phyloP scores from a whole-genome alignment of 2,797 vertebrate genomes.

The Oryzias sinensis region DNA sequence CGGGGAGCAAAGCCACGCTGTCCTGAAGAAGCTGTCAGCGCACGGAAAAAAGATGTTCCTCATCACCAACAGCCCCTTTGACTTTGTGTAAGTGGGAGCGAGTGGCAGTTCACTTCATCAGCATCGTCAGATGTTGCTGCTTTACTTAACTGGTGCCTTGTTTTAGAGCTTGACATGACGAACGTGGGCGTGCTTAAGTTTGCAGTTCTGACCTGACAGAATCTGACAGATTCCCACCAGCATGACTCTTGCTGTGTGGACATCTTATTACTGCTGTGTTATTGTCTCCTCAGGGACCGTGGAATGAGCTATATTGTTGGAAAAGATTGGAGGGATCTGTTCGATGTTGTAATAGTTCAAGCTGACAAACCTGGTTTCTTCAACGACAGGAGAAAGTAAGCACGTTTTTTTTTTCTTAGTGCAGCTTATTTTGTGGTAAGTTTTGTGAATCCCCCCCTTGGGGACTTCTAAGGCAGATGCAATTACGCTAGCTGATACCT shows the following conservation, averaged over 20 bases:
- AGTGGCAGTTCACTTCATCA: constrained; percentile 25
- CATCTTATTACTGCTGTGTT: constrained; percentile 2
- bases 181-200: constrained; percentile 18
- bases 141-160: constrained; percentile 15
- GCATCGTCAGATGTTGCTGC: background rate
- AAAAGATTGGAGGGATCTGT: constrained; percentile 96
- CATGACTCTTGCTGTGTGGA: background rate
- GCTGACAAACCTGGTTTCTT: constrained; percentile 97
- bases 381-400: constrained; percentile 94
- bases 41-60: constrained; percentile 99
- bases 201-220: constrained; percentile 23
- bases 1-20: constrained; percentile 90
- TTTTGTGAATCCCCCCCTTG: too few species aligned
- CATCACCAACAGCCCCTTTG: constrained; percentile 97
- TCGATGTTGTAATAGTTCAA: constrained; percentile 96
- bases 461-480: too few species aligned
- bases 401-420: constrained; percentile 7
- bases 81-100: constrained; percentile 90
- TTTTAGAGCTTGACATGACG: constrained; percentile 20
- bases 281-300: constrained; percentile 79
- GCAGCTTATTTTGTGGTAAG: too few species aligned
- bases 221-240: background rate
- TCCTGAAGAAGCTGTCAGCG: constrained; percentile 90
- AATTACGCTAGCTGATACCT: background rate
- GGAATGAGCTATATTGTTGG: constrained; percentile 97